Evolutionary conservation across 1,140 invertebrate genomes (phyloP), one percentile per base, ranked within the genome.

Genomic region (Scaptomyza pallida): DNA sequence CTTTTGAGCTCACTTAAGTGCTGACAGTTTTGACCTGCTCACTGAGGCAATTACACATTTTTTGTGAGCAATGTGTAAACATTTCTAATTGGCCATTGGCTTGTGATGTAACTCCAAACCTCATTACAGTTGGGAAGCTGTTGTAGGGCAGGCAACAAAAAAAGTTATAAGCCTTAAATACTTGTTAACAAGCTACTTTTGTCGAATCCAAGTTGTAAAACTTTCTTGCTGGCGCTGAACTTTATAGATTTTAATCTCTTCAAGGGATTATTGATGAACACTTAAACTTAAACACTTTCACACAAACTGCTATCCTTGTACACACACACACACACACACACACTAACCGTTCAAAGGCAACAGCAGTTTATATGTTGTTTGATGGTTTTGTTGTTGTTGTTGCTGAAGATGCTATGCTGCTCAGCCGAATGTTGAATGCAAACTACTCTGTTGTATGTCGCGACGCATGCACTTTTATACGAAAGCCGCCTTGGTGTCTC

Each of bases 381-480:
- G 55, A 48, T 47, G 51, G 74, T 15, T 44, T 12, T n/a, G 1
- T n/a, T 37, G 19, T 19, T 5, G 16, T 41, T 72, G 40, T 57
- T 70, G 70, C 61, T 69, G 68, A 63, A 71, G 82, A 67, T 74
- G 72, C 17, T 65, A 72, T 88, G 83, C 77, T 82, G 64, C 44
- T 73, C 71, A 61, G 69, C 86, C 86, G 86, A 79, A 74, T 68
- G 78, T 74, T 70, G 72, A 82, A 82, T 89, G 75, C 75, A 80
- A 89, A 89, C 86, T 89, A 89, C 72, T 71, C 81, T 86, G 77
- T 33, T 55, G 63, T 48, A 41, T 69, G 69, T 65, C 71, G 67
- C 63, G 67, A 51, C 48, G 67, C 81, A 86, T 89, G 81, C 86
- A 85, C 64, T 89, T 89, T 89, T 89, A 89, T 89, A 89, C 78